Base-by-base conservation (phyloP, 2,797 vertebrate species). In the Phoebastria nigripes region DNA sequence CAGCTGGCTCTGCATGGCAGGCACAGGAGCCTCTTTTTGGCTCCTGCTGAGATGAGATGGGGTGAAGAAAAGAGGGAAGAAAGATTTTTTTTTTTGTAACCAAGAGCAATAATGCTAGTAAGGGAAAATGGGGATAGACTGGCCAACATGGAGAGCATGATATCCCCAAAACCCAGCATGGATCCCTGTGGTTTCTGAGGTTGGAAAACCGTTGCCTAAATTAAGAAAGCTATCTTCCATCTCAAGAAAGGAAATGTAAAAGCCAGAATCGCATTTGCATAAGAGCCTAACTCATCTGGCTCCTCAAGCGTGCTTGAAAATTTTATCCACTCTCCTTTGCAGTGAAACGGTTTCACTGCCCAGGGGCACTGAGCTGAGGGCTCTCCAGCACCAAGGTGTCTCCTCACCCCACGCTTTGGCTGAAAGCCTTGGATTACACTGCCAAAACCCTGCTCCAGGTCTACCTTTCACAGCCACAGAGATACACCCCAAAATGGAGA, bases 141-240 rank as follows among this genome's bases (percentile, higher is more conserved):
- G 41, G 37, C 29, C 66, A 78, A 42, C 42, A 26, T 2, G 15
- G 54, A 89, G 15, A 72, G 26, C 59, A 62, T 33, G 66, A 21
- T 59, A 76, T 44, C 54, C 35, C 52, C 52, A 72, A 55, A 92
- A 37, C 22, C 59, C 73, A 76, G 55, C 42, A 47, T 1, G 35
- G 62, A 93, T 87, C 73, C 33, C 21, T 73, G 81, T 82, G 71
- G 47, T 85, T 91, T 91, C 67, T 85, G 89, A 92, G 78, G 83
- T 33, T 73, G 59, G 89, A 80, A 89, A 87, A 91, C 24, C 37
- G 56, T 7, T 82, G 44, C 24, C 59, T 87, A 89, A 92, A 85
- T 85, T 82, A 91, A 82, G 78, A 89, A 80, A 94, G 58, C 54
- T 76, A 58, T 89, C 86, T 90, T 82, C 84, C 49, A 49, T 52